Evolutionary conservation across 2,888 invertebrate genomes (phyloP).

Genomic region (Hoplodrina ambigua): DNA sequence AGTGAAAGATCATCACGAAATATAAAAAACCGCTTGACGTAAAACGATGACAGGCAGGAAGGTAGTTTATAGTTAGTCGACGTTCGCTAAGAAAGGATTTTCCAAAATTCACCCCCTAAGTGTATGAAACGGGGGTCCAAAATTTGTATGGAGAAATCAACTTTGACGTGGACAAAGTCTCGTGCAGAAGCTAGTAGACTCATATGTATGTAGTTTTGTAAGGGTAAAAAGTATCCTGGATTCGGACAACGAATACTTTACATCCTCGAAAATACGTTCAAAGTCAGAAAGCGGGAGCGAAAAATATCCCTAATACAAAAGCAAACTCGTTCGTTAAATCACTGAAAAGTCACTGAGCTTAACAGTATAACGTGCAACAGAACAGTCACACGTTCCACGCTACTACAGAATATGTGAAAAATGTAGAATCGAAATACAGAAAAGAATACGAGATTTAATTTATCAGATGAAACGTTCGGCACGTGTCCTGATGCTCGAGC

Average conservation of each 20-base stretch:
- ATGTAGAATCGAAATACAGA: conserved; percentile 58
- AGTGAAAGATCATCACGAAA: too few species aligned
- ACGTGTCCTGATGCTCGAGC: conserved; percentile 67
- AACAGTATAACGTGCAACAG: conserved; percentile 28
- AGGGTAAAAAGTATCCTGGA: neutral
- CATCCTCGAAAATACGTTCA: conserved; percentile 3
- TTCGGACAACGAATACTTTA: neutral
- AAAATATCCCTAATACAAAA: conserved; percentile 29
- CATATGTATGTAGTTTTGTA: neutral
- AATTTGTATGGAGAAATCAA: too few species aligned
- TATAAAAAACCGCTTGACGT: too few species aligned
- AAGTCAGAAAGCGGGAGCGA: neutral
- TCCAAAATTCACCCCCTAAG: too few species aligned
- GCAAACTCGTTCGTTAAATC: conserved; percentile 11
- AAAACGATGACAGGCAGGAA: too few species aligned
- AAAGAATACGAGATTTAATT: conserved; percentile 67
- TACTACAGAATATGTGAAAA: conserved; percentile 62
- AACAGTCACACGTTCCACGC: conserved; percentile 13
- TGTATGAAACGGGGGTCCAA: too few species aligned
- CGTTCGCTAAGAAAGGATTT: too few species aligned
- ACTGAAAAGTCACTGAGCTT: conserved; percentile 30
- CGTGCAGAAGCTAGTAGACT: too few species aligned
- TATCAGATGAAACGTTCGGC: conserved; percentile 71
- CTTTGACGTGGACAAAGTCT: too few species aligned
- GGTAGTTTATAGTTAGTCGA: too few species aligned